Evolutionary conservation across 2,797 vertebrate species (phyloP), one percentile per base, ranked within the genome.

Genomic region (Gymnoscopelus braueri): DNA sequence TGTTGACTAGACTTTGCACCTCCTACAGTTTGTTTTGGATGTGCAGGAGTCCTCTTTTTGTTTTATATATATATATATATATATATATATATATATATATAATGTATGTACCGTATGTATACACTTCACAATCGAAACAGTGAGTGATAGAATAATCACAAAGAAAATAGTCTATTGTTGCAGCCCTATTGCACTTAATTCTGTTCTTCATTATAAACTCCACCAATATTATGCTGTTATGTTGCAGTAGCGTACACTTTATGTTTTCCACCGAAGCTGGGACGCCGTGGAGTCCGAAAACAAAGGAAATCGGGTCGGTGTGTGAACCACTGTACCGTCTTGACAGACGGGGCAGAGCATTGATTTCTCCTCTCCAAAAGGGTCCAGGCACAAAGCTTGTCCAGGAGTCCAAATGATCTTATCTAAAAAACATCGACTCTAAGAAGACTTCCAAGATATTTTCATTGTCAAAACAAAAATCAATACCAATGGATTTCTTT

Each of bases 331-430:
- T 60, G 1, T 10, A 3, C 23, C 58, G 1, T 52, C 26, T 51
- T 78, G 76, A 78, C 65, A 23, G n/a, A 8, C 19, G 35, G 32
- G 52, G 26, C 67, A 72, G 32, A 15, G 47, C 67, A 72, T 75
- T 9, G 48, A 67, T 85, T 82, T 63, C 55, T 73, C 13, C 52
- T 74, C n/a, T 58, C 69, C n/a, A 74, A 72, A 74, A 0, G 23
- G 67, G 68, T 51, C 24, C 5, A 32, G 49, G 71, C 29, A 56
- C 53, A 7, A 32, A 61, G 35, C 52, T 60, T 62, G 68, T 75
- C 6, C 14, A 54, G 24, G 56, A 19, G 67, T 67, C 57, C 49
- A 48, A 52, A 12, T 39, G 60, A 49, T 26, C n/a, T 5, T 53
- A 11, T 59, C 65, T 15, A 44, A 13, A 63, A 60, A 71, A 49